A percentile compares a stretch with the other conserved stretches of the same genome.
These are phyloP conservation scores for Epirrhoe alternata DNA, from an alignment of 2,888 invertebrate species.

Conservation along the genomic window DNA sequence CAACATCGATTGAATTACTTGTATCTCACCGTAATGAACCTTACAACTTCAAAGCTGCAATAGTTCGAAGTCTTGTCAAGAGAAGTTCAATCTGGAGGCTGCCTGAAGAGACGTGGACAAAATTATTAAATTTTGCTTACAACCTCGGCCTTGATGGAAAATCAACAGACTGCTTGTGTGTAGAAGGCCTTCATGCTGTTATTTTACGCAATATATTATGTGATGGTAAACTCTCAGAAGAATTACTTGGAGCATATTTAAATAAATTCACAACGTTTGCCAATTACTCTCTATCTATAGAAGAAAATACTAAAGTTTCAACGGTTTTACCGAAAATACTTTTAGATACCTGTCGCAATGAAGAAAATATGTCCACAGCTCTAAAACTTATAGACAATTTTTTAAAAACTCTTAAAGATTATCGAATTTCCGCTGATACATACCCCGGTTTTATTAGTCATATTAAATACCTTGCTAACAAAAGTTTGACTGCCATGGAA, in stretches of 20 bases:
- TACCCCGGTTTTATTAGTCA: no score
- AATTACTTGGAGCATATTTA: neutral
- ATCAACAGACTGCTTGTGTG: neutral
- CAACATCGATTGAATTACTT: neutral
- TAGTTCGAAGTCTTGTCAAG: neutral
- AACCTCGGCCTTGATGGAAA: neutral
- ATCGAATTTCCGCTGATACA: no score
- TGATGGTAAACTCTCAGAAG: neutral
- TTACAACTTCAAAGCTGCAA: neutral
- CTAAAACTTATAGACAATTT: no score
- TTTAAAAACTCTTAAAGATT: no score
- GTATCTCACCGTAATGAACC: neutral
- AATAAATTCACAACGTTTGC: neutral
- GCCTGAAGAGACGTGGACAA: neutral
- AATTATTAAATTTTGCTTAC: neutral
- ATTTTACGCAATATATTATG: neutral
- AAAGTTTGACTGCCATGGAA: no score
- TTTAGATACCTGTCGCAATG: no score
- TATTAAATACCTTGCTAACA: no score
- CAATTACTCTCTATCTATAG: neutral
- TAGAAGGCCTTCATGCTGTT: neutral
- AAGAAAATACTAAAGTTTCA: no score
- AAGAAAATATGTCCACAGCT: no score
- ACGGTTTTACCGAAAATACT: no score
- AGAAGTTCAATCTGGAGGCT: neutral